Evolutionary conservation across 92 coral and sea anemone species (phyloP).

Genomic region (Pocillopora grandis): DNA sequence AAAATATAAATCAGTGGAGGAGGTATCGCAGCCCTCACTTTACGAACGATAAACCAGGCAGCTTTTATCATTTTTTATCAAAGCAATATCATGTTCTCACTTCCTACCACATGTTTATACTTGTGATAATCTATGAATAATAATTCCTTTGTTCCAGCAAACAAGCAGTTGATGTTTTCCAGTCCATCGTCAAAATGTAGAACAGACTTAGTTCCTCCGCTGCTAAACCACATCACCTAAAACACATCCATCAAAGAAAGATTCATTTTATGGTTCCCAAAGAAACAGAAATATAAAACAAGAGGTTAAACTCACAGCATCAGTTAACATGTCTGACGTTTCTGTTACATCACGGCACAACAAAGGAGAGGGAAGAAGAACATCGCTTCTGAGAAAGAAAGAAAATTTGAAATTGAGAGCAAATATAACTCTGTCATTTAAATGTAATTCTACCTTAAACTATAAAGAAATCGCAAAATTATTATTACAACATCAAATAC

Average conservation of each 20-base stretch:
- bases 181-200: slow-evolving; percentile 88
- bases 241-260: background rate
- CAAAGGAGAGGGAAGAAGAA: slow-evolving; percentile 80
- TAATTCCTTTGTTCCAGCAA: slow-evolving; percentile 83
- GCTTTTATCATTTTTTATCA: no score
- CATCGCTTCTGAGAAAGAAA: slow-evolving; percentile 61
- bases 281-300: background rate
- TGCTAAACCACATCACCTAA: slow-evolving; percentile 97
- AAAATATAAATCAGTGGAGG: no score
- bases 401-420: background rate
- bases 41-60: no score
- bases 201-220: slow-evolving; percentile 96
- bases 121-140: slow-evolving; percentile 85
- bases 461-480: no score
- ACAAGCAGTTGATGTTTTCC: slow-evolving; percentile 92
- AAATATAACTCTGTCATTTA: no score
- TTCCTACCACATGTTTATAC: slow-evolving; percentile 76
- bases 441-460: no score
- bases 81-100: no score
- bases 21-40: no score
- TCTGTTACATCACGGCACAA: slow-evolving; percentile 76
- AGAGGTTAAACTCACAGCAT: slow-evolving; percentile 71
- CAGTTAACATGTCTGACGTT: slow-evolving; percentile 56
- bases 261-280: no score
- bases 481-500: no score